A percentile compares a stretch with the other conserved stretches of the same genome.
Evolutionary conservation across 2,888 invertebrate genomes (phyloP).

Genomic region (Cremastinae sp.): DNA sequence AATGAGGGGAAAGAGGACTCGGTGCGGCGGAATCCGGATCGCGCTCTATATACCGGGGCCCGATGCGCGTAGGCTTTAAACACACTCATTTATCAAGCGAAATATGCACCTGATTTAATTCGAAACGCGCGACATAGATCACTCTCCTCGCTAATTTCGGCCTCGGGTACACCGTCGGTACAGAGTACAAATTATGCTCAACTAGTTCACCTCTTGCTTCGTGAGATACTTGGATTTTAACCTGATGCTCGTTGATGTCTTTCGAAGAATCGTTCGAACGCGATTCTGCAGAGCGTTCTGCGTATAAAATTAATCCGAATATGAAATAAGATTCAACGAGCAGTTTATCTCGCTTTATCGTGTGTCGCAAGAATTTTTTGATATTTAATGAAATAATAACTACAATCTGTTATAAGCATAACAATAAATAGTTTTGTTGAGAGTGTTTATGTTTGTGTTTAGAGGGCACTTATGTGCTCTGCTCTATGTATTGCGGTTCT

Average conservation of each 20-base stretch:
- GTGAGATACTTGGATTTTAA: constrained; percentile 39
- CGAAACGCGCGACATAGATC: constrained; percentile 70
- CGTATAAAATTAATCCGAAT: too few species aligned
- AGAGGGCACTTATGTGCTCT: too few species aligned
- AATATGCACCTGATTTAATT: constrained; percentile 71
- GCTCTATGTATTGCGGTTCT: too few species aligned
- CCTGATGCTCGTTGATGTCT: constrained; percentile 60
- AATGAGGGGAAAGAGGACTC: background rate
- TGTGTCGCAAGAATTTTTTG: too few species aligned
- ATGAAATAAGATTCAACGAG: too few species aligned
- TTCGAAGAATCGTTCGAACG: constrained; percentile 50
- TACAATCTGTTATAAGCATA: too few species aligned
- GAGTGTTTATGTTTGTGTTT: too few species aligned
- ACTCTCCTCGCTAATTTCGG: constrained; percentile 66
- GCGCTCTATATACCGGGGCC: constrained; percentile 57
- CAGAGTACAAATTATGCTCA: constrained; percentile 63
- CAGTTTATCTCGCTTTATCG: too few species aligned
- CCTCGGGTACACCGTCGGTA: constrained; percentile 43
- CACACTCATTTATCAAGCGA: constrained; percentile 69
- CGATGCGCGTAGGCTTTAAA: constrained; percentile 56
- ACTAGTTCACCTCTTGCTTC: constrained; percentile 44
- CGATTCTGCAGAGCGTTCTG: too few species aligned
- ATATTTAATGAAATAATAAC: too few species aligned
- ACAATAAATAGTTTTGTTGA: too few species aligned
- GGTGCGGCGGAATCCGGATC: constrained; percentile 27